Base-by-base conservation (phyloP, 2,888 invertebrate genomes). In the Biston stratarius region DNA sequence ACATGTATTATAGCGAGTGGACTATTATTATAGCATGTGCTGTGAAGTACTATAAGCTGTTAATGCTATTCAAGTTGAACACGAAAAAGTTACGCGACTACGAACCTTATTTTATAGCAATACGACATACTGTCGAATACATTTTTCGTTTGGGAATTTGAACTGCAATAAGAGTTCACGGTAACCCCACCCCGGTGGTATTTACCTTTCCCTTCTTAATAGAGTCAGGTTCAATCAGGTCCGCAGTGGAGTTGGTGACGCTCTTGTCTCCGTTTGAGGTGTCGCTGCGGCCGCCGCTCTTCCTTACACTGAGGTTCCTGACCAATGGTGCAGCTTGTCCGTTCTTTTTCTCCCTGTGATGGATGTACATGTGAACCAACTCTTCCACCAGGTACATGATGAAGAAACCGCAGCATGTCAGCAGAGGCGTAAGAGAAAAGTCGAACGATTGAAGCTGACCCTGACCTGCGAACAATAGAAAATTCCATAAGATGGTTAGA, bases 351-450 rank as follows among this genome's bases (percentile, higher is more conserved):
- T 94, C 94, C 51, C 95, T 86, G 6, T 88, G 83, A 79, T 95
- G 94, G 59, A 97, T 92, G 82, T 96, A 96, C 56, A 95, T 82
- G 80, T 97, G 97, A 1, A 97, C 96, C 56, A 96, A 75, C 81
- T 97, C 97, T 77, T 97, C 97, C n/a, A 97, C 95, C 9, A 97
- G 88, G 81, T 96, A 97, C 95, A 97, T 96, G 34, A 95, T 87
- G 86, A 97, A 96, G 88, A 97, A 97, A 1, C 97, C 97, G 33
- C 92, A 85, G 83, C 97, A 97, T 91, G 97, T 96, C 57, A 97
- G 91, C 44, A 96, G 88, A 61, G 97, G 96, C 0, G 97, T 95
- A 36, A 97, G 87, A 0, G 96, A 95, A 80, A 97, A 96, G 0
- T 94, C 90, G 9, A 96, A 90, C 0, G 89, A 77, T 0, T 91